Percentiles rank a stretch among this genome's conserved stretches.
phyloP scores from a whole-genome alignment of 2,888 invertebrate species.

The Tuta absoluta region DNA sequence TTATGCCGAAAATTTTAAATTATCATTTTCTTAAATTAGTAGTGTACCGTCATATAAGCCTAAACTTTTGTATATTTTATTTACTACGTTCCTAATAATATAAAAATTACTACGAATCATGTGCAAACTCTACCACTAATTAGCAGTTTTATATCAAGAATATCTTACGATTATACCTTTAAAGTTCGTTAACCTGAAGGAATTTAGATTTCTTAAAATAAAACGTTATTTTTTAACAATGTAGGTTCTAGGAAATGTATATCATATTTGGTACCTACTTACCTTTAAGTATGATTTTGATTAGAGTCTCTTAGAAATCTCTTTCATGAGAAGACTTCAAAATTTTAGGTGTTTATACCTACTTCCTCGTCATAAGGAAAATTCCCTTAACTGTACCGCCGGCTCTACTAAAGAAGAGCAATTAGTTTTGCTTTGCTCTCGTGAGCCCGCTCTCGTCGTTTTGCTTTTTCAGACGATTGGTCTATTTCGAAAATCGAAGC shows the following conservation, averaged over 20 bases:
- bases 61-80: no score
- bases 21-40: no score
- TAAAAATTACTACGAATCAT: no score
- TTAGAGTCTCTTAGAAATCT: neutral
- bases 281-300: no score
- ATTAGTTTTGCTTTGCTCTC: slow-evolving; percentile 63
- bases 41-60: no score
- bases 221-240: no score
- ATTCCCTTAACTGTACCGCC: slow-evolving; percentile 13
- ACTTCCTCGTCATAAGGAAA: neutral
- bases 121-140: no score
- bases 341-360: neutral
- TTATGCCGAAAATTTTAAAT: no score
- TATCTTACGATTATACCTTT: slow-evolving; percentile 15
- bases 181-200: slow-evolving; percentile 32
- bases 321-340: neutral
- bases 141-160: no score
- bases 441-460: slow-evolving; percentile 50
- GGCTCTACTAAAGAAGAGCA: slow-evolving; percentile 47
- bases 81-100: no score
- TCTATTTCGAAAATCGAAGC: slow-evolving; percentile 70
- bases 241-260: no score
- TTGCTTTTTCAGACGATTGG: slow-evolving; percentile 62
- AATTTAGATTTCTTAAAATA: slow-evolving; percentile 26
- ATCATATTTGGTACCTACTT: no score